Percentiles rank a stretch among this genome's conserved stretches.
Conservation (phyloP, 2,888 invertebrate genomes). For the Stenotaenia linearis region DNA sequence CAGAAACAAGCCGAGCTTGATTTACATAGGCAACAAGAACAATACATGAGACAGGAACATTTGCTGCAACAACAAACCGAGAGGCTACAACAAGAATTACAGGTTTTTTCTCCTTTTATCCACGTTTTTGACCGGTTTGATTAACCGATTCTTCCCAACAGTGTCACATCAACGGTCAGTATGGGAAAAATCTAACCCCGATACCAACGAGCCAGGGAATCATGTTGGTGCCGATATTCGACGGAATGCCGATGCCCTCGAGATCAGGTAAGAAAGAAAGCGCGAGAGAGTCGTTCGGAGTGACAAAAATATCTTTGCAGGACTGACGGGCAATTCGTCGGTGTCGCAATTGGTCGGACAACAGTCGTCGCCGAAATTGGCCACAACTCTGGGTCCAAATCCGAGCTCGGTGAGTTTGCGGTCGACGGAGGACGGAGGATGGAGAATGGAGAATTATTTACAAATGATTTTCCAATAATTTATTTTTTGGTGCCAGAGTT, state of each 20-base stretch:
- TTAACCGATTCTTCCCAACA: slow-evolving; percentile 43
- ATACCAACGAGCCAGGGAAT: slow-evolving; percentile 48
- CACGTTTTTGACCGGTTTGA: too few relatives aligned
- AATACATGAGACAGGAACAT: slow-evolving; percentile 55
- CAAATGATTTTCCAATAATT: slow-evolving; percentile 17
- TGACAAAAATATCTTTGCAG: not conserved
- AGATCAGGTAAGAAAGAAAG: slow-evolving; percentile 39
- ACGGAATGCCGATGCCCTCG: slow-evolving; percentile 53
- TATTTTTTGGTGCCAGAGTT: not conserved
- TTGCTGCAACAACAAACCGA: slow-evolving; percentile 56
- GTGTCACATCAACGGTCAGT: slow-evolving; percentile 56
- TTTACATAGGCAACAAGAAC: slow-evolving; percentile 38
- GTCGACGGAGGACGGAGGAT: too few relatives aligned
- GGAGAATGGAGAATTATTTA: not conserved
- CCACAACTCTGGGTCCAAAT: slow-evolving; percentile 7
- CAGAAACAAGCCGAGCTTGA: not conserved
- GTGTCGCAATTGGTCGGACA: not conserved
- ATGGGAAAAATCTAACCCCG: slow-evolving; percentile 57
- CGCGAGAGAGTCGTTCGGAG: too few relatives aligned
- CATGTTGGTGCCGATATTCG: slow-evolving; percentile 65
- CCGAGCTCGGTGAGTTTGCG: not conserved
- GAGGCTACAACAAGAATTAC: slow-evolving; percentile 54
- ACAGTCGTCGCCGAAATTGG: slow-evolving; percentile 10
- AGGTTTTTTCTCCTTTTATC: slow-evolving; percentile 39
- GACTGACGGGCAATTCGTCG: not conserved